phyloP scores from a whole-genome alignment of 1,140 invertebrate genomes.

The Drosophila nikananu region DNA sequence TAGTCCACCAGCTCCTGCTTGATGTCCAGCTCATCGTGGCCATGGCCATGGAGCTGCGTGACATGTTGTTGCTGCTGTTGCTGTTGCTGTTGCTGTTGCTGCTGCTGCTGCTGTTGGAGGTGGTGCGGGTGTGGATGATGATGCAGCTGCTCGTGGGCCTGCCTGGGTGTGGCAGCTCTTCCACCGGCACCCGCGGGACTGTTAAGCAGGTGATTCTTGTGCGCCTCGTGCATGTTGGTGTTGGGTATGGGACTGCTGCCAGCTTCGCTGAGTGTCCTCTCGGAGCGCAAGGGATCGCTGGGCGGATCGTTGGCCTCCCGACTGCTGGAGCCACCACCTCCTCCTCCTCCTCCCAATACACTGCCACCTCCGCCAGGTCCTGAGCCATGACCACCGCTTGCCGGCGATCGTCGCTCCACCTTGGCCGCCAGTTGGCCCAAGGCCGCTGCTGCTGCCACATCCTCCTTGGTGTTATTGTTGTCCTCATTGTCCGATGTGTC shows the following conservation, averaged over 20 bases:
- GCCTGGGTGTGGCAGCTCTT: conserved; percentile 54
- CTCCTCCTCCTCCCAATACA: background rate
- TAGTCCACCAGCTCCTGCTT: conserved; percentile 81
- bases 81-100: background rate
- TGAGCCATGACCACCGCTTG: conserved; percentile 5
- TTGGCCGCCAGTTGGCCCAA: conserved; percentile 67
- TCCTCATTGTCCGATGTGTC: conserved; percentile 82
- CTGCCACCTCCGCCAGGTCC: conserved; percentile 26
- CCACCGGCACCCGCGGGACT: conserved; percentile 41
- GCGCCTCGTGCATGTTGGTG: conserved; percentile 79
- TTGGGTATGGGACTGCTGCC: conserved; percentile 83
- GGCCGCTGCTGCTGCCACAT: conserved; percentile 58
- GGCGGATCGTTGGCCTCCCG: conserved; percentile 31
- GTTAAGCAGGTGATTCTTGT: conserved; percentile 73
- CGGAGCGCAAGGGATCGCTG: conserved; percentile 21
- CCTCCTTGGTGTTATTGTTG: conserved; percentile 68
- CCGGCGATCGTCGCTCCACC: conserved; percentile 67
- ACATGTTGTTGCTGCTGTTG: conserved; percentile 20
- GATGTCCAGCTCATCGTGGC: conserved; percentile 73
- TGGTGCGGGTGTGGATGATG: conserved; percentile 49
- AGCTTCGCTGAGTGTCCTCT: conserved; percentile 56
- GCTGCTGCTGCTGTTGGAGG: conserved; percentile 38
- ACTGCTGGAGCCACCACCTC: conserved; percentile 38
- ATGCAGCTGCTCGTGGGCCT: conserved; percentile 69
- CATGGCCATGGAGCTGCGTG: conserved; percentile 14